Base-by-base conservation (phyloP, 2,113 vertebrate genomes). In the Anoplopoma fimbria region DNA sequence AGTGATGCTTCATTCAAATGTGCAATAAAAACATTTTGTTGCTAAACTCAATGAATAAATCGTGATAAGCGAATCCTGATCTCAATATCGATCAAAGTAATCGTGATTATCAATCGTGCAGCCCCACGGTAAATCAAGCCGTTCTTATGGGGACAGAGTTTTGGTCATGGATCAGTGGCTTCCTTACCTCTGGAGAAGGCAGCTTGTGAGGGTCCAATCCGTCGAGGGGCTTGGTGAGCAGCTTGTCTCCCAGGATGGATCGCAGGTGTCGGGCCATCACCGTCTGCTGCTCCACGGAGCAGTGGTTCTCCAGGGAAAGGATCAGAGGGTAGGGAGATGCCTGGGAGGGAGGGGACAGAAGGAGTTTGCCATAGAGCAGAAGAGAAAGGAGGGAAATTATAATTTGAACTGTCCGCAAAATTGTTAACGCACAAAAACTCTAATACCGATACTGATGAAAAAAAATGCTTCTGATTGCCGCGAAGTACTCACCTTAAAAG, bases 301-400 rank as follows among this genome's bases (percentile, higher is more conserved):
- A 99, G 96, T 99, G 98, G 93, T 98, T 99, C 95, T 99, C 98
- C 86, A 99, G 93, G 72, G 98, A 99, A 57, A 99, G 94, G 93
- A 99, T 97, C 81, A 99, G 93, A 0, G 98, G 98, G 86, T 97
- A 99, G 0, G 95, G 95, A 0, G 98, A 99, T 3, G 91, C 87
- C 98, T 99, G 87, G 5, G 7, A 40, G 19, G 17, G 47, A 62
- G 23, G 29, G 17, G 60, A 71, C 15, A 67, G 60, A 75, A 36
- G 2, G 17, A 38, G 60, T 62, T 49, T 33, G 27, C 31, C 23
- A 19, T 6, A 9, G 45, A 77, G 21, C 21, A 38, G 23, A 17
- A 27, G 15, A 47, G 23, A n/a, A n/a, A 40, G 12, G 1, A 53
- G 27, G 10, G 1, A 51, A 75, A 27, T 36, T 15, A 49, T 13